Base-by-base conservation (phyloP, 2,888 invertebrate genomes). In the Amphiduros pacificus region DNA sequence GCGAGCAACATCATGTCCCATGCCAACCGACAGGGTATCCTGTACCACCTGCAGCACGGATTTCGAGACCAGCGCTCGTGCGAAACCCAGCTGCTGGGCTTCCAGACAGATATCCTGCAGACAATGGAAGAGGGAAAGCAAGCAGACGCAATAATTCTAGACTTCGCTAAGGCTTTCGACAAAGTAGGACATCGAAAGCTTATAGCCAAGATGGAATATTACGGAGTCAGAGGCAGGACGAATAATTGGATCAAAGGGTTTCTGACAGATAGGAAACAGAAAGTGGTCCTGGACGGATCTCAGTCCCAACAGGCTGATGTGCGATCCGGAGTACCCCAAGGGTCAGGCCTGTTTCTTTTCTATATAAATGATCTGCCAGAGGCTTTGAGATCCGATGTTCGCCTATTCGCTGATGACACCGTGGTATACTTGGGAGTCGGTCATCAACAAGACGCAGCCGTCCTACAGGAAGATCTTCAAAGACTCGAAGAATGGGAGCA, bases 161-260 rank as follows among this genome's bases (percentile, higher is more conserved):
- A 51, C 9, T 51, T 51, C n/a, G 26, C 24, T 24, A 51, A 51
- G n/a, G 51, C 29, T 6, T 51, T 51, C n/a, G 51, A 51, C 51
- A 51, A 51, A 22, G 26, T 27, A 6, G 17, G 27, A 6, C 51
- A 51, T 28, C 6, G 24, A 6, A 6, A 27, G 26, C 51, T 51
- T 24, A 9, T 49, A 11, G n/a, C 20, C 44, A 44, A 44, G 22
- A n/a, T 44, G 5, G 5, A 17, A 44, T n/a, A 22, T 6, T 44
- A 6, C 22, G 44, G 44, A 44, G 22, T 44, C n/a, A 9, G 20
- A 17, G 44, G 44, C 6, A 44, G 22, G 22, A 22, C n/a, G 6
- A 6, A n/a, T 22, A 5, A 44, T 4, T 44, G 44, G 44, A 44
- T 44, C 44, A 4, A 44, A 22, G 22, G 22, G 4, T 44, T 44